Percentiles rank a stretch among this genome's conserved stretches.
Conservation (phyloP, 2,888 invertebrate species). For the Parasteatoda lunata region DNA sequence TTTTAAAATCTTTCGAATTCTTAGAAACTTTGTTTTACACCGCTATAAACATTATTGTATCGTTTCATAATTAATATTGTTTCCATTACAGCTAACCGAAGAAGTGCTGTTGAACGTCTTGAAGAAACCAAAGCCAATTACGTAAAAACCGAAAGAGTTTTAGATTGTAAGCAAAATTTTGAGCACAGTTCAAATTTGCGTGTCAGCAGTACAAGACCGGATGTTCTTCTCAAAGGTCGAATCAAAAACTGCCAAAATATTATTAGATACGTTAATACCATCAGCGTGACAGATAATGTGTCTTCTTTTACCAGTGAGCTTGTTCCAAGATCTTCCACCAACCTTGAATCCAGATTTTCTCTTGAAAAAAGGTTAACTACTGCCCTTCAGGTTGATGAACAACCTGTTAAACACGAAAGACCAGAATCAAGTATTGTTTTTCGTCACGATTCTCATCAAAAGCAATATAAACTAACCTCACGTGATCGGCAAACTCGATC, state of each 20-base stretch:
- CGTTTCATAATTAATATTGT: neutral
- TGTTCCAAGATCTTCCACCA: neutral
- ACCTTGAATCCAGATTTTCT: neutral
- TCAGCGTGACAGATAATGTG: conserved; percentile 35
- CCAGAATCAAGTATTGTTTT: neutral
- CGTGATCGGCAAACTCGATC: neutral
- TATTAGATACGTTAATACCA: conserved; percentile 43
- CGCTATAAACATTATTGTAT: no score
- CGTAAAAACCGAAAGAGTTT: conserved; percentile 91
- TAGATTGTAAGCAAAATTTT: conserved; percentile 88
- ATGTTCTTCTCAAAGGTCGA: conserved; percentile 56
- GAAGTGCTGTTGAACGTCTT: conserved; percentile 87
- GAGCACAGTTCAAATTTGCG: conserved; percentile 76
- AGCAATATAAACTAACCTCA: neutral
- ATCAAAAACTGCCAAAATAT: conserved; percentile 54
- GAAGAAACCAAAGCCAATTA: conserved; percentile 95
- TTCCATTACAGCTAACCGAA: conserved; percentile 57
- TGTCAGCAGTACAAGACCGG: conserved; percentile 72
- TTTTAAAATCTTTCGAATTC: no score
- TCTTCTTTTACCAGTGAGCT: conserved; percentile 15
- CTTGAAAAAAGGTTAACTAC: neutral
- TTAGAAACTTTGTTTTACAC: no score
- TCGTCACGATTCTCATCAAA: neutral
- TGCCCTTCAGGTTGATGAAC: neutral
- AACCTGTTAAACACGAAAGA: neutral